phyloP scores from a whole-genome alignment of 2,113 vertebrate genomes.

The Dicentrarchus labrax region DNA sequence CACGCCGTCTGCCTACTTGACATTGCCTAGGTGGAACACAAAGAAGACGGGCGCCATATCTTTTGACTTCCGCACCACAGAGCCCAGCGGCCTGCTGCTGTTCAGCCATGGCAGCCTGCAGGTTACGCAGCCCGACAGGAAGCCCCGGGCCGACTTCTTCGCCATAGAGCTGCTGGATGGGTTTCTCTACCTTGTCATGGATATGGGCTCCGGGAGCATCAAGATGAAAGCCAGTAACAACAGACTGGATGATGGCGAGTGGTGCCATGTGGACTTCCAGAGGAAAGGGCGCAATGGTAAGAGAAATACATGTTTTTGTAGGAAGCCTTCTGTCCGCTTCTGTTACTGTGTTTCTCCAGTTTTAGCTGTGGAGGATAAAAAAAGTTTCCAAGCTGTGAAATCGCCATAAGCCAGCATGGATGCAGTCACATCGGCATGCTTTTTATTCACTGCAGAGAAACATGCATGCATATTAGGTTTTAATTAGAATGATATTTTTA shows the following conservation, averaged over 20 bases:
- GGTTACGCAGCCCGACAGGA: constrained; percentile 75
- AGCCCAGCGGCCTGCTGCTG: constrained; percentile 91
- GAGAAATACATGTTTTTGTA: constrained; percentile 45
- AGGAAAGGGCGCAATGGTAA: constrained; percentile 92
- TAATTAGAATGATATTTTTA: constrained; percentile 73
- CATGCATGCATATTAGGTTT: constrained; percentile 57
- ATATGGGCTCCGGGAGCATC: constrained; percentile 94
- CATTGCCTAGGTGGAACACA: constrained; percentile 89
- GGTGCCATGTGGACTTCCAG: constrained; percentile 96
- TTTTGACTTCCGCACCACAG: constrained; percentile 94
- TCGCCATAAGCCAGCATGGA: constrained; percentile 55
- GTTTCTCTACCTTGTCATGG: constrained; percentile 92
- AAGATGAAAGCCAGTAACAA: constrained; percentile 90
- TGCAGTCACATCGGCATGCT: constrained; percentile 41
- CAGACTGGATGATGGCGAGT: constrained; percentile 92
- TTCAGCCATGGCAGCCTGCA: constrained; percentile 89
- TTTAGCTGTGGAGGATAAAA: constrained; percentile 48
- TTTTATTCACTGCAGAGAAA: constrained; percentile 54
- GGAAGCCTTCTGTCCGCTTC: constrained; percentile 46
- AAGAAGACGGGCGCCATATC: constrained; percentile 93
- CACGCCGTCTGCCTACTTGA: constrained; percentile 87
- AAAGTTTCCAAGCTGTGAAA: constrained; percentile 66
- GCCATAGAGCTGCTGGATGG: constrained; percentile 93
- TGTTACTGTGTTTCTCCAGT: constrained; percentile 37
- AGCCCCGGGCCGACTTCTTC: constrained; percentile 90